Conservation (phyloP, 2,797 vertebrate species). For the Paedocypris micromegethes region DNA sequence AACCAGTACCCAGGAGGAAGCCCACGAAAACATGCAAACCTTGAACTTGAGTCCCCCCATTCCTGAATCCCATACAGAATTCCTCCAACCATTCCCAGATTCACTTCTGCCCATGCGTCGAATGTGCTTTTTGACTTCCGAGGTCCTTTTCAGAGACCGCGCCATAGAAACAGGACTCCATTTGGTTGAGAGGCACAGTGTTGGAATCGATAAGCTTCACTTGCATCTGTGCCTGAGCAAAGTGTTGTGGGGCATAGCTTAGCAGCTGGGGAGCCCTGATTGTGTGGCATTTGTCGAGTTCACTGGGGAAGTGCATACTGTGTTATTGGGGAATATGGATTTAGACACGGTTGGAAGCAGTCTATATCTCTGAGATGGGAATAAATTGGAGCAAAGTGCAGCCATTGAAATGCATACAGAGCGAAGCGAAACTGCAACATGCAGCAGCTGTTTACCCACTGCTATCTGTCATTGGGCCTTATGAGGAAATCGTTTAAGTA, state of each 20-base stretch:
- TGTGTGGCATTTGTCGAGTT: slow-evolving; percentile 66
- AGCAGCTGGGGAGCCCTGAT: slow-evolving; percentile 57
- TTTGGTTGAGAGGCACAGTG: slow-evolving; percentile 57
- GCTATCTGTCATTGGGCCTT: slow-evolving; percentile 27
- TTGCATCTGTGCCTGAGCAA: slow-evolving; percentile 61
- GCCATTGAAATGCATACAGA: slow-evolving; percentile 28
- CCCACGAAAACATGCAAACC: too few species aligned
- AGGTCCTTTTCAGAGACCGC: slow-evolving; percentile 45
- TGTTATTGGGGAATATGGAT: slow-evolving; percentile 65
- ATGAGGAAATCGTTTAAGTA: slow-evolving; percentile 32
- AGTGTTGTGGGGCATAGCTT: slow-evolving; percentile 61
- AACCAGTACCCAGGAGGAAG: too few species aligned
- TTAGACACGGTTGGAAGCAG: slow-evolving; percentile 57
- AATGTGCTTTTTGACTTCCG: slow-evolving; percentile 63
- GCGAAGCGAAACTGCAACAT: slow-evolving; percentile 17
- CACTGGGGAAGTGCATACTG: slow-evolving; percentile 58
- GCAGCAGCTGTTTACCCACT: slow-evolving; percentile 26
- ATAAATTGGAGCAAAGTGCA: slow-evolving; percentile 29
- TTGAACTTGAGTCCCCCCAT: too few species aligned
- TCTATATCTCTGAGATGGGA: slow-evolving; percentile 45
- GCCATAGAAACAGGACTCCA: slow-evolving; percentile 46
- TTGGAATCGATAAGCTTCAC: slow-evolving; percentile 65
- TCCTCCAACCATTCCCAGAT: slow-evolving; percentile 32
- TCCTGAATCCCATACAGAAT: too few species aligned
- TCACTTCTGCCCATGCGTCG: slow-evolving; percentile 54